Conservation (phyloP, 2,888 invertebrate genomes). For the Tachina grossa region DNA sequence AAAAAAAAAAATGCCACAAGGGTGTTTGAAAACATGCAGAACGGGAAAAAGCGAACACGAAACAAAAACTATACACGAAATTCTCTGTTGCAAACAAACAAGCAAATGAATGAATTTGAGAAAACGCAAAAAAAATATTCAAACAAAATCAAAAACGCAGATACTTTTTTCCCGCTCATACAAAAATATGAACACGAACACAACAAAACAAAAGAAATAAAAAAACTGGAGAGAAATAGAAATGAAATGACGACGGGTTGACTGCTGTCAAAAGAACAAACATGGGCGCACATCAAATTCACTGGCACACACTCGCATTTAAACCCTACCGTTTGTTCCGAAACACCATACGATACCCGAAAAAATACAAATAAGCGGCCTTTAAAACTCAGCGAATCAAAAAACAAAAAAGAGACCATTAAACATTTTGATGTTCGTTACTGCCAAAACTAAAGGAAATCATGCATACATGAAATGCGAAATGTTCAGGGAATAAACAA, state of each 20-base stretch:
- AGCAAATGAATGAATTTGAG: conserved; percentile 69
- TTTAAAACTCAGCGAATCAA: conserved; percentile 48
- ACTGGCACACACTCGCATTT: conserved; percentile 50
- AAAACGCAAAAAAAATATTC: conserved; percentile 62
- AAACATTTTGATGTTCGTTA: conserved; percentile 43
- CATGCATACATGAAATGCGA: conserved; percentile 63
- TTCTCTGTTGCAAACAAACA: conserved; percentile 40
- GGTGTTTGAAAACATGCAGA: conserved; percentile 61
- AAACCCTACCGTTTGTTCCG: conserved; percentile 48
- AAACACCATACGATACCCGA: conserved; percentile 33
- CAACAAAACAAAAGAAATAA: conserved; percentile 60
- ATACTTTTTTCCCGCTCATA: conserved; percentile 39
- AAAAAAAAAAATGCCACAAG: conserved; percentile 58
- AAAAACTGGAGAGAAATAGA: conserved; percentile 80
- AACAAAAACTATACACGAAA: conserved; percentile 52
- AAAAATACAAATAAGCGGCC: conserved; percentile 50
- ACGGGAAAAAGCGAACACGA: conserved; percentile 48
- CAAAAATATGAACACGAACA: conserved; percentile 65
- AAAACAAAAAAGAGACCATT: conserved; percentile 28
- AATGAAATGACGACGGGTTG: conserved; percentile 82
- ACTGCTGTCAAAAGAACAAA: conserved; percentile 82
- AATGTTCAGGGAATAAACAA: conserved; percentile 49
- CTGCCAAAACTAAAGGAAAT: conserved; percentile 59
- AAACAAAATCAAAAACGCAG: conserved; percentile 53
- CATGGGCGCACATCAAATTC: conserved; percentile 78